These are phyloP conservation scores for Cantharis flavilabris DNA, from an alignment of 2,888 invertebrate genomes.

Conservation along the genomic window DNA sequence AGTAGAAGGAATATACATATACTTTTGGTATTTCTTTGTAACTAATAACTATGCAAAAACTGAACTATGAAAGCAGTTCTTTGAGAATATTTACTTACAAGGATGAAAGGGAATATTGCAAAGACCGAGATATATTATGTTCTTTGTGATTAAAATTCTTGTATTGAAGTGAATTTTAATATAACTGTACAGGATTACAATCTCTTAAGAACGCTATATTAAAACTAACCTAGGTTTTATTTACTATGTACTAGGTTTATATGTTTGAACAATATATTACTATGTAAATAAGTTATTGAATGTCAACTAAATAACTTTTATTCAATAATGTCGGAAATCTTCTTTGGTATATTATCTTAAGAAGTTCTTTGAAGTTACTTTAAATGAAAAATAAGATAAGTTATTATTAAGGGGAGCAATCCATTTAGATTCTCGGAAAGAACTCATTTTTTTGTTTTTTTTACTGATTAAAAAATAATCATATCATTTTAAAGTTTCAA, in stretches of 20 bases:
- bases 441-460: too few relatives aligned
- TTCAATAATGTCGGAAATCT: not conserved
- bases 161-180: constrained; percentile 4
- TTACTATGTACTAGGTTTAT: not conserved
- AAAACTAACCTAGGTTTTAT: not conserved
- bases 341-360: not conserved
- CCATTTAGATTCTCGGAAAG: too few relatives aligned
- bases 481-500: too few relatives aligned
- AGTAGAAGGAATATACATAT: not conserved
- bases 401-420: too few relatives aligned
- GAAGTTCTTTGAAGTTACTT: not conserved
- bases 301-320: not conserved
- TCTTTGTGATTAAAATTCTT: not conserved
- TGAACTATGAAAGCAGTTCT: not conserved
- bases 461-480: too few relatives aligned
- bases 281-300: not conserved
- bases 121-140: constrained; percentile 2
- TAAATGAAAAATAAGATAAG: not conserved
- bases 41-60: not conserved
- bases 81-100: constrained; percentile 5
- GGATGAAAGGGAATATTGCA: constrained; percentile 4
- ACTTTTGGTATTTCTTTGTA: not conserved
- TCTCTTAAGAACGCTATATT: not conserved
- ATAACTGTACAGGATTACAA: not conserved
- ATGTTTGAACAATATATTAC: not conserved